Percentiles rank a stretch among this genome's conserved stretches.
Conservation (phyloP, 2,113 vertebrate genomes). For the western clawed frog (Xenopus tropicalis) region DNA sequence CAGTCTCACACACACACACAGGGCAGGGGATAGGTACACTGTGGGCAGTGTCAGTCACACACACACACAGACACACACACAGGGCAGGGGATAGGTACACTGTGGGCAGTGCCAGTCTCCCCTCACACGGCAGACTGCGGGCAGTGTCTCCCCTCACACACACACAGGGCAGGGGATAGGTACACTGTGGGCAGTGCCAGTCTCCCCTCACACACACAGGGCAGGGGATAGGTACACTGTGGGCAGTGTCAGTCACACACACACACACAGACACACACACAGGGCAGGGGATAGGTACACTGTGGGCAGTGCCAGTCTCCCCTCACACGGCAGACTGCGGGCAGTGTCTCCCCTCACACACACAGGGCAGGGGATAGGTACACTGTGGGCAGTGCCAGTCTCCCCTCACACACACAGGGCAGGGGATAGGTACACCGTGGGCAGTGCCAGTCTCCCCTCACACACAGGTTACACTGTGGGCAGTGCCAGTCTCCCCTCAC, state of each 20-base stretch:
- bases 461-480: neutral
- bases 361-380: neutral
- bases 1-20: neutral
- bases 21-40: neutral
- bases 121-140: no score
- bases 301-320: neutral
- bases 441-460: no score
- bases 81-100: neutral
- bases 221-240: neutral
- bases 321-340: no score
- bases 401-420: neutral
- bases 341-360: conserved; percentile 6
- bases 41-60: neutral
- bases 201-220: neutral
- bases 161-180: neutral
- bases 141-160: conserved; percentile 1
- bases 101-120: neutral
- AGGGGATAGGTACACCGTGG: no score
- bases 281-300: neutral
- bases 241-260: neutral
- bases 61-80: neutral
- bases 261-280: neutral
- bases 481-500: neutral
- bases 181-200: neutral
- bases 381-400: neutral